A percentile compares a stretch with the other conserved stretches of the same genome.
Evolutionary conservation across 2,113 vertebrate genomes (phyloP).

Genomic region (human): DNA sequence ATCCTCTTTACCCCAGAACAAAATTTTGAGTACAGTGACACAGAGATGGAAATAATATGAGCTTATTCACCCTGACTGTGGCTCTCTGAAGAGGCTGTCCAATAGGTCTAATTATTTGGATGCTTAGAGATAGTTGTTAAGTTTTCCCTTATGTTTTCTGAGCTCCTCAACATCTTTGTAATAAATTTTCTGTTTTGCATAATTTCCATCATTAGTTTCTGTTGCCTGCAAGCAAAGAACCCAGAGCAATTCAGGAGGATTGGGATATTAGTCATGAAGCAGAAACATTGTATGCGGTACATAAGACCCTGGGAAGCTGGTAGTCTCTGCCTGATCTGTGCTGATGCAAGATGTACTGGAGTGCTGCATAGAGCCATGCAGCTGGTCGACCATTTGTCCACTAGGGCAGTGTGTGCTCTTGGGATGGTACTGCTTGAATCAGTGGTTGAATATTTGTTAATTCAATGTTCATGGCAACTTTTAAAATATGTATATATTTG

Average conservation of each 20-base stretch:
- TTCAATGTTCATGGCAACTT: not conserved
- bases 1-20: not conserved
- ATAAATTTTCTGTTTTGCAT: not conserved
- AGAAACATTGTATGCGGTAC: not conserved
- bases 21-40: not conserved
- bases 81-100: not conserved
- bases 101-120: not conserved
- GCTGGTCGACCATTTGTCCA: not conserved
- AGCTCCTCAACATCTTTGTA: not conserved
- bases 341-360: not conserved
- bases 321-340: not conserved
- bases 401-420: no score
- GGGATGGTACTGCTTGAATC: not conserved
- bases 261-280: not conserved
- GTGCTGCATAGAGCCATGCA: not conserved
- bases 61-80: no score
- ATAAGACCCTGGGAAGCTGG: not conserved
- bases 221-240: not conserved
- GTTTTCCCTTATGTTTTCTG: not conserved
- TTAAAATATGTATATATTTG: not conserved
- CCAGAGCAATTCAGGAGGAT: not conserved
- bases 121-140: not conserved
- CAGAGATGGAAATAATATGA: not conserved
- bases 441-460: not conserved
- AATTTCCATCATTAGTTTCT: not conserved